A percentile compares a stretch with the other conserved stretches of the same genome.
These are phyloP conservation scores for Drosophila busckii DNA, from an alignment of 1,140 invertebrate species.

Conservation along the genomic window DNA sequence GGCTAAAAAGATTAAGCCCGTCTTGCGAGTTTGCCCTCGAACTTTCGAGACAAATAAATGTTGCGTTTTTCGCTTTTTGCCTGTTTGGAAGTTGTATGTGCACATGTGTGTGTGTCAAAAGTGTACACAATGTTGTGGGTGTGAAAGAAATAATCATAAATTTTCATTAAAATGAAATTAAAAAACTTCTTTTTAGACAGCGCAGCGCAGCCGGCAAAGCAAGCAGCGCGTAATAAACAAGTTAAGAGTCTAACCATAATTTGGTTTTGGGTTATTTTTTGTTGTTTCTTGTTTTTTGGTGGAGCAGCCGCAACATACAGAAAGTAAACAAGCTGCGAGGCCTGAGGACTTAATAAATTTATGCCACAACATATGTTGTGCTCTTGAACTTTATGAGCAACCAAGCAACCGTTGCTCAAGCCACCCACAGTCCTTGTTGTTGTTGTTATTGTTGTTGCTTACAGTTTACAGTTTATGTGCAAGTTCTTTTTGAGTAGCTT, in stretches of 20 bases:
- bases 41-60: slow-evolving; percentile 52
- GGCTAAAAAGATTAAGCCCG: slow-evolving; percentile 41
- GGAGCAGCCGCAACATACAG: slow-evolving; percentile 45
- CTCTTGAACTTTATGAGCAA: slow-evolving; percentile 48
- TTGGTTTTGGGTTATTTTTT: slow-evolving; percentile 42
- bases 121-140: slow-evolving; percentile 29
- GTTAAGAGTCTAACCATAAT: slow-evolving; percentile 77
- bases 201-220: too few relatives aligned
- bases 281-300: slow-evolving; percentile 21
- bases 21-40: slow-evolving; percentile 32
- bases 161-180: slow-evolving; percentile 74
- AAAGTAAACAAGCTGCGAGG: slow-evolving; percentile 36
- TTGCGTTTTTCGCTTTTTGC: slow-evolving; percentile 2
- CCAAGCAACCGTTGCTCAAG: background rate
- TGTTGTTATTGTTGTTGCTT: slow-evolving; percentile 36
- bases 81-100: too few relatives aligned
- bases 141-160: slow-evolving; percentile 70
- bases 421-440: slow-evolving; percentile 18
- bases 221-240: slow-evolving; percentile 59
- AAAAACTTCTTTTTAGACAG: slow-evolving; percentile 55
- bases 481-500: slow-evolving; percentile 66
- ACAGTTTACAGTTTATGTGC: slow-evolving; percentile 33
- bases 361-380: slow-evolving; percentile 71
- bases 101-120: background rate
- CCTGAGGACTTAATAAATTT: slow-evolving; percentile 53